Evolutionary conservation across 2,797 vertebrate species (phyloP).

Genomic region (Graptemys geographica): DNA sequence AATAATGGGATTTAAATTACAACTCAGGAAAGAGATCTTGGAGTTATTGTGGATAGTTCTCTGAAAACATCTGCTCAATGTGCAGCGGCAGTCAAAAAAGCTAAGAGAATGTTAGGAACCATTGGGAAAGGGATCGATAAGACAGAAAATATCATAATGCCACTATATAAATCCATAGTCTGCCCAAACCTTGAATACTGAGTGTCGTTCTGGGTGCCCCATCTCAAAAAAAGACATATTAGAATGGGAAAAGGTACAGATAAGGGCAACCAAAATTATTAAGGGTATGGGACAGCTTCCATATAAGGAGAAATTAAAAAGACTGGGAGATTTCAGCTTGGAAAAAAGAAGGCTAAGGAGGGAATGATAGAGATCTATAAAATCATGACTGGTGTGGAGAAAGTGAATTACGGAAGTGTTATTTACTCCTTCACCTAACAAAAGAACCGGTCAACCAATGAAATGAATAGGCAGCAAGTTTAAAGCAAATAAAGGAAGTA

Average conservation of each 20-base stretch:
- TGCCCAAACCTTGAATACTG: neutral
- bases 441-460: neutral
- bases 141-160: neutral
- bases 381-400: neutral
- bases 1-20: slow-evolving; percentile 51
- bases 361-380: neutral
- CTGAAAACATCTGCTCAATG: neutral
- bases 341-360: neutral
- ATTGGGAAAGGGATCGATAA: neutral
- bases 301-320: neutral
- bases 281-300: neutral
- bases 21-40: slow-evolving; percentile 57
- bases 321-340: neutral
- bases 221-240: neutral
- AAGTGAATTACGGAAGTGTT: neutral
- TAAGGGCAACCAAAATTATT: neutral
- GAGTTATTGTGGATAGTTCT: neutral
- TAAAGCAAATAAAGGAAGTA: neutral
- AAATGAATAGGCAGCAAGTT: neutral
- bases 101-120: neutral
- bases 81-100: neutral
- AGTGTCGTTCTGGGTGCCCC: neutral
- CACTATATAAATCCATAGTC: neutral
- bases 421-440: neutral
- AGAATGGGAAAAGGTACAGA: neutral